Base-by-base conservation (phyloP, 2,888 invertebrate species). In the Ectemnius lituratus region DNA sequence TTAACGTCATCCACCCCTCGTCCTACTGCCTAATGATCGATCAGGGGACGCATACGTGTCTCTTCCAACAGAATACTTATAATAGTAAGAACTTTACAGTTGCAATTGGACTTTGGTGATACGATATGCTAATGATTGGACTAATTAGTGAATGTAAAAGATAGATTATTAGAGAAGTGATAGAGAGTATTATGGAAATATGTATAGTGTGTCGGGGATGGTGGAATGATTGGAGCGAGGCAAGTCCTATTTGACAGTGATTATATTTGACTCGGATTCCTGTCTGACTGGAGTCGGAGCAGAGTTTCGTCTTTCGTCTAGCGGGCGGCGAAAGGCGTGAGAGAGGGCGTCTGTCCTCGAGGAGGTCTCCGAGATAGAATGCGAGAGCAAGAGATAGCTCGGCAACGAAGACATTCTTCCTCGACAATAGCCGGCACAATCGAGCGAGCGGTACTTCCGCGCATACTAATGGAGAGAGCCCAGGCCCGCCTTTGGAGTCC, bases 391-490 rank as follows among this genome's bases (percentile, higher is more conserved):
- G 52, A 52, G 52, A 52, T 13, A 78, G 76, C 81, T 73, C 85
- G 86, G 85, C 89, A 90, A 89, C 88, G 90, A 90, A 88, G 89
- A 88, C 88, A 90, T 90, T 90, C 89, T 90, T 90, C 88, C 80
- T 59, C 81, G 84, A 90, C 90, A 90, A 90, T 90, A 84, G 88
- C 87, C 78, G 75, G 86, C 85, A 89, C 89, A 88, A 90, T 89
- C 88, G 89, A 84, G 88, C 87, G 81, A 83, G 83, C 79, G 82
- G 84, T 86, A 86, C 86, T 87, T 89, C 86, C 87, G 86, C 85
- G 90, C 87, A 90, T 90, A 90, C 89, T 88, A 90, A 90, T 90
- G 86, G 84, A 86, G 84, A 86, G 70, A 73, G 70, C 73, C 77
- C 75, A 76, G 84, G 37, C 37, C 68, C 79, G 76, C 78, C 79